These are phyloP conservation scores for Silvanus unidentatus DNA, from an alignment of 2,888 invertebrate species.

Conservation along the genomic window DNA sequence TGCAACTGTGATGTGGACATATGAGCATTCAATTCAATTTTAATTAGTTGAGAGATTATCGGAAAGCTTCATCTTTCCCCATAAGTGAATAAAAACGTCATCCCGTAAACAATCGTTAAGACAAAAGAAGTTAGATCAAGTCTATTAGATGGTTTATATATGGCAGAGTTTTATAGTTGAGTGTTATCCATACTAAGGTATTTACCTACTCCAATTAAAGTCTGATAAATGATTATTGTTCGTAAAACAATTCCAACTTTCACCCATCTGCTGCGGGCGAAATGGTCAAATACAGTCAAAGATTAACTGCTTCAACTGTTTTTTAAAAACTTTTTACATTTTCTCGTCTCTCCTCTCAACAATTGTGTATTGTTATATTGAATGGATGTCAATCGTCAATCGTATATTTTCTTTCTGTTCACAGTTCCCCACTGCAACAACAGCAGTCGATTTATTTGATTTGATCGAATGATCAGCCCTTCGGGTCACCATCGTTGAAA, in stretches of 20 bases:
- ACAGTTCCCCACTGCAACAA: conserved; percentile 7
- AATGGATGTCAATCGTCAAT: conserved; percentile 21
- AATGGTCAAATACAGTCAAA: conserved; percentile 11
- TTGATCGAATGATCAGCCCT: no score
- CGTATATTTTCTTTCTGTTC: conserved; percentile 32
- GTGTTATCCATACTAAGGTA: conserved; percentile 39
- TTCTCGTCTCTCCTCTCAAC: conserved; percentile 23
- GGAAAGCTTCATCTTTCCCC: conserved; percentile 23
- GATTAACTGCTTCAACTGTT: no score
- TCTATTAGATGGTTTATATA: conserved; percentile 42
- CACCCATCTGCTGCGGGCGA: conserved; percentile 31
- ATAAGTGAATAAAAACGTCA: conserved; percentile 24
- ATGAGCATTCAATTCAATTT: conserved; percentile 5
- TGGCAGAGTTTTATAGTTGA: conserved; percentile 39
- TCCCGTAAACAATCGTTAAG: conserved; percentile 39
- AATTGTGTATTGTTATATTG: conserved; percentile 27
- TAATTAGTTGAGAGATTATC: conserved; percentile 15
- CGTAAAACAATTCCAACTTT: conserved; percentile 43
- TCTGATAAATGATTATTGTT: conserved; percentile 47
- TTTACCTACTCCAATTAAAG: conserved; percentile 48
- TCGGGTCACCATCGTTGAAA: no score
- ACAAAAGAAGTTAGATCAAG: conserved; percentile 41
- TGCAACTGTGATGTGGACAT: no score
- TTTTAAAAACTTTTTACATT: conserved; percentile 20
- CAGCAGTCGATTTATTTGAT: no score